Conservation (phyloP, 2,113 vertebrate genomes). For the Burhinus oedicnemus region DNA sequence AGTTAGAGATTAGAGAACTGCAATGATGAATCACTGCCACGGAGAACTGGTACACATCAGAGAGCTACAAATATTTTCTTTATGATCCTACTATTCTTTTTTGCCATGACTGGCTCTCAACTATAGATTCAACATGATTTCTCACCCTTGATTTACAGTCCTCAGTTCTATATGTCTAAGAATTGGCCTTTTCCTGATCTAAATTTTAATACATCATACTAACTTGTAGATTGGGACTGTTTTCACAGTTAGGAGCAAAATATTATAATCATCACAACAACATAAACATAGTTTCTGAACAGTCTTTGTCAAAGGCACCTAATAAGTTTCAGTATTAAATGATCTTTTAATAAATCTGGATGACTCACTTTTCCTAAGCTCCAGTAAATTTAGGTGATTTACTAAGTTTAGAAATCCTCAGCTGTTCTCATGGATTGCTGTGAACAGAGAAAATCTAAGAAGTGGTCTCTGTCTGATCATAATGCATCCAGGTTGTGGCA, state of each 20-base stretch:
- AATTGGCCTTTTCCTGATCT: neutral
- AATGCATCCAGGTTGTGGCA: neutral
- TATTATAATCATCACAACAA: neutral
- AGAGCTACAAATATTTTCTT: neutral
- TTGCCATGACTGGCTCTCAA: neutral
- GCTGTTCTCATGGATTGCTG: neutral
- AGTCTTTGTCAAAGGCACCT: neutral
- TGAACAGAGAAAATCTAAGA: neutral
- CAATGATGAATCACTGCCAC: neutral
- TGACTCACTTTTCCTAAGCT: neutral
- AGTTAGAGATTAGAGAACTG: constrained; percentile 6
- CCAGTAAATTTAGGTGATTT: neutral
- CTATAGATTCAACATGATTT: neutral
- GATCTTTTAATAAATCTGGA: neutral
- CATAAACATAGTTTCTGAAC: neutral
- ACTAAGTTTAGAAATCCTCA: neutral
- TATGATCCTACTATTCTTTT: neutral
- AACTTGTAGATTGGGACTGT: neutral
- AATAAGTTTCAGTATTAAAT: neutral
- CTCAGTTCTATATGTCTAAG: neutral
- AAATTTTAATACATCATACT: neutral
- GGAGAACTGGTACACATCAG: neutral
- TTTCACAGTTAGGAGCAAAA: neutral
- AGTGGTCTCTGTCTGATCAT: neutral
- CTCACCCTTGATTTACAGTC: neutral